These are phyloP conservation scores for Rhyacophila evoluta DNA, from an alignment of 2,888 invertebrate genomes.

Conservation along the genomic window DNA sequence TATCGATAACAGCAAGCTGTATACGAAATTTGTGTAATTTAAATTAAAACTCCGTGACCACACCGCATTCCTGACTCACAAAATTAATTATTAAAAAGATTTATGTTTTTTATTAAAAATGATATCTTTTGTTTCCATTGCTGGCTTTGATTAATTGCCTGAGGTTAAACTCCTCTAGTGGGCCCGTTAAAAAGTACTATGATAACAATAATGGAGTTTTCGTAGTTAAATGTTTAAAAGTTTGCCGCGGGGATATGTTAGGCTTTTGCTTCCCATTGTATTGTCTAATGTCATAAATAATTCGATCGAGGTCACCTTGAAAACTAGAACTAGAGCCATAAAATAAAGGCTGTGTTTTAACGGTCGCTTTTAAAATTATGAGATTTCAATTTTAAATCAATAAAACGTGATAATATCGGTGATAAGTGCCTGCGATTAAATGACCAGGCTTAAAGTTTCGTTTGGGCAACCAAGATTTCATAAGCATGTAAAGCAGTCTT, in stretches of 20 bases:
- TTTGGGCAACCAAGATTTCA: too few relatives aligned
- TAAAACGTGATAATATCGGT: not conserved
- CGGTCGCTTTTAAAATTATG: constrained; percentile 30
- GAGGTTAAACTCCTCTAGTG: not conserved
- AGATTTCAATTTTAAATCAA: constrained; percentile 36
- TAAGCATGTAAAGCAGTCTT: not conserved
- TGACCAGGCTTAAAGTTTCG: not conserved
- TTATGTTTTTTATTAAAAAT: not conserved
- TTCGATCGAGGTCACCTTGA: constrained; percentile 44
- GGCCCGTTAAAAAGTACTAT: not conserved
- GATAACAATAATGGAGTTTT: constrained; percentile 14
- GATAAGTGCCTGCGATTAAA: not conserved
- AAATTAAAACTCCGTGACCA: not conserved
- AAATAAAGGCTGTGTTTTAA: constrained; percentile 23
- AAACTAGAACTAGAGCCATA: constrained; percentile 26
- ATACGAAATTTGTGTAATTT: not conserved
- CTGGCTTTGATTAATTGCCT: constrained; percentile 5
- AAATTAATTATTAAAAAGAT: not conserved
- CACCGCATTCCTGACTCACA: not conserved
- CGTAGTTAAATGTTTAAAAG: not conserved
- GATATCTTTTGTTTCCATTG: not conserved
- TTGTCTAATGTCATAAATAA: constrained; percentile 34
- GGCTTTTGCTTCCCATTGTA: constrained; percentile 42
- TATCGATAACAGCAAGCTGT: not conserved
- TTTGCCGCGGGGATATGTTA: not conserved